Evolutionary conservation across 2,888 invertebrate species (phyloP), one percentile per base, ranked within the genome.

Genomic region (Cataglyphis livida): DNA sequence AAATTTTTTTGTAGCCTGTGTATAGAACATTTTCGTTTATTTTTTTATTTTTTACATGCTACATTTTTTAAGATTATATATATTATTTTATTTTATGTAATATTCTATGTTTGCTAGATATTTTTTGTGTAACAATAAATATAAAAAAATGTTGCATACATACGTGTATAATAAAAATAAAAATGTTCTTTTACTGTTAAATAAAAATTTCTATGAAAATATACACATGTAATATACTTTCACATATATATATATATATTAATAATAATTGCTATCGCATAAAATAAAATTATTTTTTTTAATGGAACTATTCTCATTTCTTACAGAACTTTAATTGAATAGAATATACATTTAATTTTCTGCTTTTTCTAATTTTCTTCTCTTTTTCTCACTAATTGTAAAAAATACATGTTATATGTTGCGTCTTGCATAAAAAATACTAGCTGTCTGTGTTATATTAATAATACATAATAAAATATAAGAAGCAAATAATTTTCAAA

Each of bases 11-110:
- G 10, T 18, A 4, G n/a, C 7, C n/a, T 4, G 35, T 21, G 35
- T 21, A 15, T 21, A 15, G 3, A 75, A 38, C 32, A 75, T 32
- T 38, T 75, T 44, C 32, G 5, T 4, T 3, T 21, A 5, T 41
- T 38, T 51, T 51, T 28, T 21, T 44, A 7, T 59, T n/a, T 59
- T 41, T 41, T 61, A n/a, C 6, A 12, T 5, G n/a, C 12, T 71
- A 10, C 15, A 15, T 28, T 61, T 59, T 18, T 41, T 12, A 0
- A 70, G 3, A 51, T 21, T 71, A 35, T 35, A 35, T 35, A 6
- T 6, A 54, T 54, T 70, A 51, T 54, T 54, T 54, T 54, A 54
- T 54, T 54, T 70, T 21, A 28, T 18, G 28, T 28, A 54, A 51
- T 70, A 10, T 35, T 54, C 54, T 48, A 3, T 44, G 15, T 44